These are phyloP conservation scores for Acyrthosiphon pisum DNA, from an alignment of 1,140 invertebrate species.

Conservation along the genomic window DNA sequence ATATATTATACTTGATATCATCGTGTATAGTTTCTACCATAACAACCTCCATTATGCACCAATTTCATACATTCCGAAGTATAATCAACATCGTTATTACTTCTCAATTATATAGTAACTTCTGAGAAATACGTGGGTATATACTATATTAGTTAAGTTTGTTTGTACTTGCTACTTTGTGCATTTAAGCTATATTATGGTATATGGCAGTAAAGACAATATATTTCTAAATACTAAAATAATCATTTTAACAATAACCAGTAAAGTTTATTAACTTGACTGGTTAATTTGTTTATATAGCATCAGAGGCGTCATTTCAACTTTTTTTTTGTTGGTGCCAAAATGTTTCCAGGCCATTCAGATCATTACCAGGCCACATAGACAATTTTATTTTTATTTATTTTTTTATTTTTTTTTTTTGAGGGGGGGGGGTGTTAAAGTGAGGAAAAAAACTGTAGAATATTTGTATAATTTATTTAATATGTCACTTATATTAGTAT, in stretches of 20 bases:
- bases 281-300: slow-evolving; percentile 10
- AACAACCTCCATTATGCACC: slow-evolving; percentile 5
- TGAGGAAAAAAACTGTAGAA: too few relatives aligned
- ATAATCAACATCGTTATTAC: slow-evolving; percentile 40
- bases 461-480: too few relatives aligned
- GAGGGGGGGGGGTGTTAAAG: too few relatives aligned
- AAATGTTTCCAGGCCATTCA: too few relatives aligned
- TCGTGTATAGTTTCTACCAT: neutral
- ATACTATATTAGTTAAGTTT: slow-evolving; percentile 35
- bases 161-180: neutral
- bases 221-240: neutral
- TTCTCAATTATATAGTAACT: slow-evolving; percentile 42
- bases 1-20: neutral
- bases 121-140: neutral
- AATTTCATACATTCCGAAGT: slow-evolving; percentile 31
- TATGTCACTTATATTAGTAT: too few relatives aligned
- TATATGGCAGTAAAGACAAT: neutral
- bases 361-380: too few relatives aligned
- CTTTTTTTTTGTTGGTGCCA: too few relatives aligned
- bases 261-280: neutral
- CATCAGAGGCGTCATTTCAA: too few relatives aligned
- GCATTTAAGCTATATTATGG: slow-evolving; percentile 11
- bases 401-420: too few relatives aligned
- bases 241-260: neutral
- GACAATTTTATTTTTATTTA: too few relatives aligned